A percentile compares a stretch with the other conserved stretches of the same genome.
Conservation (phyloP, 2,797 vertebrate species). For the Tenualosa ilisha region DNA sequence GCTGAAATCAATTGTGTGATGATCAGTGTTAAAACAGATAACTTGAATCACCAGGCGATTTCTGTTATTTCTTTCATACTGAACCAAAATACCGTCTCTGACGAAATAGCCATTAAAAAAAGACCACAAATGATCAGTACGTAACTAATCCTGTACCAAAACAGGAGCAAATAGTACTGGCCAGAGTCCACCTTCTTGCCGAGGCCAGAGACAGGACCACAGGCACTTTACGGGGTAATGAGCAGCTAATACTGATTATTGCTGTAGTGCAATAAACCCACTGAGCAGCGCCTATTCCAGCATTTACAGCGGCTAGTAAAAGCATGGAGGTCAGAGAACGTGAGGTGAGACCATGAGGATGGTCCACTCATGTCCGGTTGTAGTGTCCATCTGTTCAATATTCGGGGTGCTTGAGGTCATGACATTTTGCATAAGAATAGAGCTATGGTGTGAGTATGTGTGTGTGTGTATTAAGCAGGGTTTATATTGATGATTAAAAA, state of each 20-base stretch:
- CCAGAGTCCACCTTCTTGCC: not conserved
- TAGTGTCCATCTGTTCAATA: constrained; percentile 6
- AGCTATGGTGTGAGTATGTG: not conserved
- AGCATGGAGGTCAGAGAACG: not conserved
- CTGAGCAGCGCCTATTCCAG: not conserved
- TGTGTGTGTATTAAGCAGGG: not conserved
- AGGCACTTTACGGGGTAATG: constrained; percentile 1
- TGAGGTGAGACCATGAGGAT: not conserved
- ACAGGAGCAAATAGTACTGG: not conserved
- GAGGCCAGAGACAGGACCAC: not conserved
- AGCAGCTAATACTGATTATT: constrained; percentile 11
- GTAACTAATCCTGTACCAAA: not conserved
- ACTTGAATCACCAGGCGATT: not conserved
- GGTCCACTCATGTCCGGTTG: not conserved
- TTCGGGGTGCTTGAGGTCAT: not conserved
- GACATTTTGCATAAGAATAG: not conserved
- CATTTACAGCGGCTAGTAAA: not conserved
- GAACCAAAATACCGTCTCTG: not conserved
- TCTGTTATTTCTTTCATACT: too few species aligned
- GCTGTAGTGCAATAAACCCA: constrained; percentile 12
- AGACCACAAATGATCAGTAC: too few species aligned
- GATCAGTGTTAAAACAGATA: not conserved
- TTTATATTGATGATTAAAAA: too few species aligned
- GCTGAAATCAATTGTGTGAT: not conserved
- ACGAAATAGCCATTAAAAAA: not conserved